These are phyloP conservation scores for Cynodonichthys magdalenae DNA, from an alignment of 2,797 vertebrate genomes.

Conservation along the genomic window DNA sequence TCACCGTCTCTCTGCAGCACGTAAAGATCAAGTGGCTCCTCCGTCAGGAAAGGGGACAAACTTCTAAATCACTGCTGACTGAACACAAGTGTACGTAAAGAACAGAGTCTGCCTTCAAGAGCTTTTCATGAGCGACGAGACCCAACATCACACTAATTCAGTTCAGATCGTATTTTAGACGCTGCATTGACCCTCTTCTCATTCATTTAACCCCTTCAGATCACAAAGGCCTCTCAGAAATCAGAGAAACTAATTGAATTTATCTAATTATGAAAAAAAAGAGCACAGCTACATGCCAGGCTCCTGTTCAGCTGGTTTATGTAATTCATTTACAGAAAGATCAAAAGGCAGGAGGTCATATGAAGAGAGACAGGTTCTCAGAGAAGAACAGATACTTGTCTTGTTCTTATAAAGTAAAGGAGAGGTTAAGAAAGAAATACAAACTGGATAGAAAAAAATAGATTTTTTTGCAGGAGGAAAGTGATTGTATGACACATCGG, in stretches of 20 bases:
- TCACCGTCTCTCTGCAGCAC: slow-evolving; percentile 38
- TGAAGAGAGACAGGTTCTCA: slow-evolving; percentile 45
- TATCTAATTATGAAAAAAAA: slow-evolving; percentile 50
- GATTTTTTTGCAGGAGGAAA: no score
- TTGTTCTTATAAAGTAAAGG: slow-evolving; percentile 23
- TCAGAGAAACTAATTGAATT: slow-evolving; percentile 68
- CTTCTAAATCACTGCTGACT: slow-evolving; percentile 19
- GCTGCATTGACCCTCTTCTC: slow-evolving; percentile 41
- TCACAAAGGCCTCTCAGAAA: slow-evolving; percentile 60
- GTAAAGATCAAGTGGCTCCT: slow-evolving; percentile 40
- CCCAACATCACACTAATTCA: slow-evolving; percentile 50
- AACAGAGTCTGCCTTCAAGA: slow-evolving; percentile 59
- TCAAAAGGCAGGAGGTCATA: slow-evolving; percentile 55
- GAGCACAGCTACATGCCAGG: slow-evolving; percentile 52
- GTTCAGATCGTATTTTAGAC: slow-evolving; percentile 51
- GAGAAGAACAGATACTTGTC: slow-evolving; percentile 31
- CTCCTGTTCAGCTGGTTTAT: slow-evolving; percentile 53
- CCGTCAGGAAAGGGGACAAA: slow-evolving; percentile 6
- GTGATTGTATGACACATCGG: no score
- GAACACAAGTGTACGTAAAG: slow-evolving; percentile 24
- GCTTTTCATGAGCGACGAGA: slow-evolving; percentile 39
- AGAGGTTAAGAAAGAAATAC: slow-evolving; percentile 4
- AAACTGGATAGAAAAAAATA: background rate
- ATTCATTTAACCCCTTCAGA: slow-evolving; percentile 64
- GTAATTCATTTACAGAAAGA: slow-evolving; percentile 69